Percentiles rank a stretch among this genome's conserved stretches.
phyloP scores from a whole-genome alignment of 1,140 invertebrate genomes.

The Orchestia grillus region DNA sequence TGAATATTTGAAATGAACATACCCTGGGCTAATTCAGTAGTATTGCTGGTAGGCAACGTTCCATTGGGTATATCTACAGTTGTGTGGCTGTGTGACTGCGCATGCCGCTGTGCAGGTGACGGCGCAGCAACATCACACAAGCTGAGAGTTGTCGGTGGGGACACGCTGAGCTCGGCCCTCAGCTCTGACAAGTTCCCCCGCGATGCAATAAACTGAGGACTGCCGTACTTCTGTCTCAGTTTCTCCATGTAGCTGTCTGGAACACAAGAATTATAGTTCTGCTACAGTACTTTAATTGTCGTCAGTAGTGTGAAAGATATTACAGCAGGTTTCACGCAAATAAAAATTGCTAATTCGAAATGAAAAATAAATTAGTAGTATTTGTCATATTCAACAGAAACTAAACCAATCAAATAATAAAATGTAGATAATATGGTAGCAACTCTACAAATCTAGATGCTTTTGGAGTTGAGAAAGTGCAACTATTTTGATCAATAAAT shows the following conservation, averaged over 20 bases:
- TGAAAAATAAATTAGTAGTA: too few relatives aligned
- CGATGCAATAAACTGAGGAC: slow-evolving; percentile 22
- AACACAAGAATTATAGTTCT: background rate
- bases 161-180: background rate
- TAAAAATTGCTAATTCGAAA: too few relatives aligned
- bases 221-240: background rate
- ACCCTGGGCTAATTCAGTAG: slow-evolving; percentile 13
- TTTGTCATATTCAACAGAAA: too few relatives aligned
- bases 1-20: background rate
- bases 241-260: slow-evolving; percentile 27
- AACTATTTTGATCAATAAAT: too few relatives aligned
- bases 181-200: slow-evolving; percentile 12
- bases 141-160: background rate
- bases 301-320: too few relatives aligned
- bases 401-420: too few relatives aligned
- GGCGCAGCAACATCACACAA: background rate
- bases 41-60: background rate
- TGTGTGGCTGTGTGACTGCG: background rate
- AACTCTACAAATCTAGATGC: too few relatives aligned
- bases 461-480: too few relatives aligned
- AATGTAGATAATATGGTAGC: too few relatives aligned
- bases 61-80: slow-evolving; percentile 20
- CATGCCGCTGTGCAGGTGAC: background rate
- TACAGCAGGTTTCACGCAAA: too few relatives aligned
- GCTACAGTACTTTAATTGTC: too few relatives aligned